Evolutionary conservation across 2,888 invertebrate genomes (phyloP).

Genomic region (Cactoblastis cactorum): DNA sequence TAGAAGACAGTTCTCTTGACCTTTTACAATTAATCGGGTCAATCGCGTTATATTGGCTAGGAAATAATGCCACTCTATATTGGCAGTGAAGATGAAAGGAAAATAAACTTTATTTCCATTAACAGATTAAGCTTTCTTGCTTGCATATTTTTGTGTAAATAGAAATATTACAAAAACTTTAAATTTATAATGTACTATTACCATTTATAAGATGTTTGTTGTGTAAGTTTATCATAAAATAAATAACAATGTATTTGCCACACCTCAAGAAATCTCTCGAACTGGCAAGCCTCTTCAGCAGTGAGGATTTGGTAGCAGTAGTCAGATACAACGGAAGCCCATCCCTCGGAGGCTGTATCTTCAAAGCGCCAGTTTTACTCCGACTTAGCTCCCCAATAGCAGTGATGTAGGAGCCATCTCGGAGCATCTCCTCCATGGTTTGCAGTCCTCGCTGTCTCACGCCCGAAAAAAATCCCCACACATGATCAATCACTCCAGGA

Average conservation of each 20-base stretch:
- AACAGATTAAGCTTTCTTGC: too few species aligned
- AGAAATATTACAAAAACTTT: too few species aligned
- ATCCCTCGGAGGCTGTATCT: slow-evolving; percentile 85
- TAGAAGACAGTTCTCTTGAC: neutral
- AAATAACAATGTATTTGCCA: too few species aligned
- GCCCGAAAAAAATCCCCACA: slow-evolving; percentile 92
- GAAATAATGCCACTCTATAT: neutral
- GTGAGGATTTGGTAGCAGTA: slow-evolving; percentile 85
- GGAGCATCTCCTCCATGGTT: slow-evolving; percentile 91
- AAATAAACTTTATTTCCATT: too few species aligned
- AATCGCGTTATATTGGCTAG: neutral
- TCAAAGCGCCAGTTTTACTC: slow-evolving; percentile 81
- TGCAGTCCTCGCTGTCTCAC: slow-evolving; percentile 90
- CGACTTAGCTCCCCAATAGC: slow-evolving; percentile 87
- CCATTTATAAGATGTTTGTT: too few species aligned
- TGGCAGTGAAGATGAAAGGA: too few species aligned
- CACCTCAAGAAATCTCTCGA: slow-evolving; percentile 85
- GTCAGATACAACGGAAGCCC: slow-evolving; percentile 88
- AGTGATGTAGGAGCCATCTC: slow-evolving; percentile 89
- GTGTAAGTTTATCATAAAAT: too few species aligned
- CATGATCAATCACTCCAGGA: slow-evolving; percentile 86
- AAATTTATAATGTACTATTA: too few species aligned
- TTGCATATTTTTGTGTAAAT: too few species aligned
- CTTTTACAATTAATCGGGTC: neutral
- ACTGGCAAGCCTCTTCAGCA: slow-evolving; percentile 85